A percentile compares a stretch with the other conserved stretches of the same genome.
These are phyloP conservation scores for Drosophila imparisetae DNA, from an alignment of 2,888 invertebrate genomes.

Conservation along the genomic window DNA sequence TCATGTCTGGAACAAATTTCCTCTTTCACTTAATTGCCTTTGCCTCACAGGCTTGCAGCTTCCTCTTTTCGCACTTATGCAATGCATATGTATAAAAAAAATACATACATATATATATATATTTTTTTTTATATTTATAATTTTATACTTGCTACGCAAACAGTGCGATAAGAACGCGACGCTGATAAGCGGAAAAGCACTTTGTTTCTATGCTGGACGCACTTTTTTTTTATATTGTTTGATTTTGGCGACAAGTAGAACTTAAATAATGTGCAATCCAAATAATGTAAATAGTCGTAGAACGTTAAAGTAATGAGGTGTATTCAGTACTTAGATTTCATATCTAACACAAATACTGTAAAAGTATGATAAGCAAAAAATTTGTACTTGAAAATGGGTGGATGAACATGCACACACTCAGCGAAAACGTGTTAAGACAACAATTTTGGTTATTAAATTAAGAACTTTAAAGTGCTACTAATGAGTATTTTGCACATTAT, in stretches of 20 bases:
- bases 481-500: not conserved
- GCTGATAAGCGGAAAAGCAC: constrained; percentile 52
- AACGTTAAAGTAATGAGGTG: not conserved
- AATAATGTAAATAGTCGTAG: constrained; percentile 16
- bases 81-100: constrained; percentile 40
- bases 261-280: constrained; percentile 7
- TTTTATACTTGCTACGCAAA: constrained; percentile 49
- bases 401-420: not conserved
- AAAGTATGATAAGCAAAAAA: constrained; percentile 22
- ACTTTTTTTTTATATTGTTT: constrained; percentile 16
- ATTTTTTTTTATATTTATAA: constrained; percentile 11
- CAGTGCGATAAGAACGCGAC: constrained; percentile 58
- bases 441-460: not conserved
- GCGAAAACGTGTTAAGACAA: not conserved
- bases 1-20: constrained; percentile 1
- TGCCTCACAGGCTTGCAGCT: constrained; percentile 35
- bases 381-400: constrained; percentile 9
- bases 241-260: not conserved
- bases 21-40: constrained; percentile 9
- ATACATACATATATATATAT: constrained; percentile 14
- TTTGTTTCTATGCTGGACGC: constrained; percentile 25
- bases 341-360: constrained; percentile 40
- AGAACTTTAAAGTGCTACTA: not conserved
- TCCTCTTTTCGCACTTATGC: constrained; percentile 58
- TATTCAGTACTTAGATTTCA: constrained; percentile 2